A percentile compares a stretch with the other conserved stretches of the same genome.
Conservation (phyloP, 2,113 vertebrate genomes). For the Ahaetulla prasina region DNA sequence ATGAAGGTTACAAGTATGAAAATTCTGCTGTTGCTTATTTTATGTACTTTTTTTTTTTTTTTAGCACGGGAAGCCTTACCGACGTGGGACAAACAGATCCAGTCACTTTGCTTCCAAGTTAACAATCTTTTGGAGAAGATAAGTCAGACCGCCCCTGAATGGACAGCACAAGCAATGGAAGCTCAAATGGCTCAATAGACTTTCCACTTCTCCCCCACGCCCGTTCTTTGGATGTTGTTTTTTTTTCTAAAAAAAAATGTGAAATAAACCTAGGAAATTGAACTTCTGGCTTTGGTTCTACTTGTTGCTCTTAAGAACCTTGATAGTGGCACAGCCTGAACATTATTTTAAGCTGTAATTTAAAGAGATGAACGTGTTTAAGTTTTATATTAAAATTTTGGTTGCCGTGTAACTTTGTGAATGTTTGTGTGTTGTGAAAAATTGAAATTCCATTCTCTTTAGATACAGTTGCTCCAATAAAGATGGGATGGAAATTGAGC, state of each 20-base stretch:
- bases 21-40: neutral
- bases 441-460: neutral
- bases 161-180: slow-evolving; percentile 95
- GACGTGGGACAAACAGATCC: slow-evolving; percentile 98
- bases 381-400: neutral
- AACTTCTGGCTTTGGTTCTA: neutral
- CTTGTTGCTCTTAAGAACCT: neutral
- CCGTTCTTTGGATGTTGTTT: neutral
- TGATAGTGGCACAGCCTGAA: neutral
- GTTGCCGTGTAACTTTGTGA: neutral
- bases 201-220: neutral
- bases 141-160: slow-evolving; percentile 88
- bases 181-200: slow-evolving; percentile 92
- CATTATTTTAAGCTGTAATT: neutral
- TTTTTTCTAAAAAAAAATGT: slow-evolving; percentile 9
- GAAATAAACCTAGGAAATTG: slow-evolving; percentile 37
- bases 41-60: neutral
- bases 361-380: neutral
- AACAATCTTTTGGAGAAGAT: slow-evolving; percentile 98
- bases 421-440: neutral
- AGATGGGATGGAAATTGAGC: neutral
- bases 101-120: slow-evolving; percentile 97
- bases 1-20: neutral
- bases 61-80: slow-evolving; percentile 94
- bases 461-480: neutral